These are phyloP conservation scores for Macrotus californicus DNA, from an alignment of 2,113 vertebrate genomes.

Conservation along the genomic window DNA sequence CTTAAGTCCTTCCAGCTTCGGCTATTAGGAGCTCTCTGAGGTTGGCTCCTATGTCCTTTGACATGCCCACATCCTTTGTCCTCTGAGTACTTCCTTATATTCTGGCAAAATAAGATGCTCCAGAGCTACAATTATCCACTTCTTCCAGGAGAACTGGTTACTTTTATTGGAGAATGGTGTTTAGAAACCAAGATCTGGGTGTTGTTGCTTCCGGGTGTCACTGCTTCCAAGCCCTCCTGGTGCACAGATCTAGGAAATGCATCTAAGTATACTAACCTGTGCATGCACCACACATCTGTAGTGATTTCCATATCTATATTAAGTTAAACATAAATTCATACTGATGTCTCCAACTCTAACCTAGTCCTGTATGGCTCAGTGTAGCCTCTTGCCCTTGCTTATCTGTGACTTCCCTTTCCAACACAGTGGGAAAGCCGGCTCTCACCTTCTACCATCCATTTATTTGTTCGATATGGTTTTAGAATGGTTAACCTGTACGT, in stretches of 20 bases:
- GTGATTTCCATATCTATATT: background rate
- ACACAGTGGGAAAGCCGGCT: background rate
- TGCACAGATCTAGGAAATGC: background rate
- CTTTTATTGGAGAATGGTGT: background rate
- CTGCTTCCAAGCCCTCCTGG: background rate
- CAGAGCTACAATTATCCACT: background rate
- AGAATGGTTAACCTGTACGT: background rate
- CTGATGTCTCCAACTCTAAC: background rate
- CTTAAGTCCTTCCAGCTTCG: slow-evolving; percentile 9
- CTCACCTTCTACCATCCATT: background rate
- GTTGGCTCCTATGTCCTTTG: background rate
- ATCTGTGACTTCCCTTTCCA: background rate
- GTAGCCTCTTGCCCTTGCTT: background rate
- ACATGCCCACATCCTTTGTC: background rate
- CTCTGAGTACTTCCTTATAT: slow-evolving; percentile 31
- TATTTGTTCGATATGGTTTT: background rate
- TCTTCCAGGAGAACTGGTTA: background rate
- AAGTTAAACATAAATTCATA: background rate
- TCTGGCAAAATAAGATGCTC: background rate
- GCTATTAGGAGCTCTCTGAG: background rate
- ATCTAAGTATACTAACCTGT: background rate
- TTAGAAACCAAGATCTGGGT: background rate
- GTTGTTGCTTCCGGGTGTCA: background rate
- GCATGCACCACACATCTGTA: background rate
- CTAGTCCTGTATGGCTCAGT: background rate